Evolutionary conservation across 2,888 invertebrate genomes (phyloP).

Genomic region (Erpobdella octoculata): DNA sequence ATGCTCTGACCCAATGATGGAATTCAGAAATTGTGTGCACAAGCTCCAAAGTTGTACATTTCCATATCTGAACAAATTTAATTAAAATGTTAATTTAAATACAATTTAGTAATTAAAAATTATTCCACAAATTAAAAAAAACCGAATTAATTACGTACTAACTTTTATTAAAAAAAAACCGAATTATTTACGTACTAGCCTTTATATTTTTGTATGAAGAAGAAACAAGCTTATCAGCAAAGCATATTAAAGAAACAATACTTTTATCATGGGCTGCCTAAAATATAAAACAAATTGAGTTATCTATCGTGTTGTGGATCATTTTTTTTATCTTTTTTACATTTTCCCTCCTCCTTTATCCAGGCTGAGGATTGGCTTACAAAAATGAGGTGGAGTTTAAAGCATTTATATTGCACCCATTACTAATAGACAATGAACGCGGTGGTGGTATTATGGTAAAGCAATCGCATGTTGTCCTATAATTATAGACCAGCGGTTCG

Average conservation of each 20-base stretch:
- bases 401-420: no score
- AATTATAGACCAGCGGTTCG: no score
- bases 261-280: conserved; percentile 48
- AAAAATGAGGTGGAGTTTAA: no score
- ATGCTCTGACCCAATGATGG: conserved; percentile 47
- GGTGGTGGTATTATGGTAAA: no score
- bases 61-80: conserved; percentile 45
- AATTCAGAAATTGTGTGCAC: conserved; percentile 43
- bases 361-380: no score
- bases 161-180: background rate
- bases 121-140: background rate
- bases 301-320: no score
- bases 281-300: no score
- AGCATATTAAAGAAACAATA: conserved; percentile 43
- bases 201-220: conserved; percentile 47
- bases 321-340: no score
- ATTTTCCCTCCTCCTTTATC: no score
- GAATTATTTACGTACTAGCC: conserved; percentile 35
- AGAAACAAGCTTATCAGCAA: conserved; percentile 43
- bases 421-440: no score
- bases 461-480: no score
- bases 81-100: no score
- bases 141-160: background rate
- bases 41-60: conserved; percentile 39
- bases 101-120: background rate